phyloP scores from a whole-genome alignment of 2,113 vertebrate genomes.

The Megatriorchis doriae region DNA sequence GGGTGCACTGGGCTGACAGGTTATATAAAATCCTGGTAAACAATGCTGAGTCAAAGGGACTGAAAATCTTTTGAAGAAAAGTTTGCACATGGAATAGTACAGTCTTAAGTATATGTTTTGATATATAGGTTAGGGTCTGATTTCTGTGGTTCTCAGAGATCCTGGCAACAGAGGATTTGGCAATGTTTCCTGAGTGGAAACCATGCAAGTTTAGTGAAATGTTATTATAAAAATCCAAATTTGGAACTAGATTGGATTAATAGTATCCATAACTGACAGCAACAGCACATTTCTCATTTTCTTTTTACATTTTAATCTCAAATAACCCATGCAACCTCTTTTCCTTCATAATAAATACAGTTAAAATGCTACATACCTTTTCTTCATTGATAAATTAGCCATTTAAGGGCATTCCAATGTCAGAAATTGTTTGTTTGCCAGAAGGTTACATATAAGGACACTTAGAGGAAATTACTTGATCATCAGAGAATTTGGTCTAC shows the following conservation, averaged over 20 bases:
- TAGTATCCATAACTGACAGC: neutral
- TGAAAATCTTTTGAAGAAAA: slow-evolving; percentile 40
- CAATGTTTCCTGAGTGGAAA: neutral
- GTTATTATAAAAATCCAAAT: neutral
- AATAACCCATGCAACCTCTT: neutral
- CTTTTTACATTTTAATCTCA: neutral
- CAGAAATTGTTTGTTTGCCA: neutral
- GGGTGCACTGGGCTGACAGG: neutral
- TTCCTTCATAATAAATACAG: slow-evolving; percentile 22
- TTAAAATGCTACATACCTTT: slow-evolving; percentile 5
- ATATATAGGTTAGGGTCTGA: neutral
- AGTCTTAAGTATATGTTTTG: neutral
- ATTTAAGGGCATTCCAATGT: neutral
- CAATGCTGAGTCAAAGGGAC: slow-evolving; percentile 6
- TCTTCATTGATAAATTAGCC: slow-evolving; percentile 23
- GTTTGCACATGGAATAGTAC: neutral
- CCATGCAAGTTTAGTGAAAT: neutral
- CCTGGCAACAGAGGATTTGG: neutral
- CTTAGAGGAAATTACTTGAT: slow-evolving; percentile 18
- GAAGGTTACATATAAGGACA: slow-evolving; percentile 34
- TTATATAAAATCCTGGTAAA: slow-evolving; percentile 23
- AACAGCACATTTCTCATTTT: neutral
- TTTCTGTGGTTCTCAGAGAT: neutral
- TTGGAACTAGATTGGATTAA: neutral
- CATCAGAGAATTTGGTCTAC: slow-evolving; percentile 28